A percentile compares a stretch with the other conserved stretches of the same genome.
These are phyloP conservation scores for Ascaphus truei DNA, from an alignment of 2,113 vertebrate species.

Conservation along the genomic window DNA sequence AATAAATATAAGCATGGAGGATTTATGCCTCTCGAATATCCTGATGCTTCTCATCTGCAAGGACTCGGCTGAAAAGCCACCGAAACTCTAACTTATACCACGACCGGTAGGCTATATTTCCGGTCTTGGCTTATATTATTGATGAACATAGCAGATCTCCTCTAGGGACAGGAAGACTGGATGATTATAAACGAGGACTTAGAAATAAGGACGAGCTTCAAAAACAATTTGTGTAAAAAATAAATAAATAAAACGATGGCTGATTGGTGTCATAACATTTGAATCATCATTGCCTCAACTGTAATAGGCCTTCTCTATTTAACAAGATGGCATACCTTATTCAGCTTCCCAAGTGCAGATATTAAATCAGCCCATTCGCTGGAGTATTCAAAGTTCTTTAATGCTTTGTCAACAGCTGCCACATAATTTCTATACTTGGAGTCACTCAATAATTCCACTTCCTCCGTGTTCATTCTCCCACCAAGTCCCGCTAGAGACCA, in stretches of 20 bases:
- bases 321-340: conserved; percentile 90
- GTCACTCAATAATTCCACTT: conserved; percentile 93
- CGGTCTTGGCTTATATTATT: too few species aligned
- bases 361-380: conserved; percentile 99
- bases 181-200: too few species aligned
- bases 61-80: too few species aligned
- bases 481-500: conserved; percentile 66
- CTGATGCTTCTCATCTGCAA: too few species aligned
- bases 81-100: too few species aligned
- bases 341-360: conserved; percentile 95
- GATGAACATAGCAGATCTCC: too few species aligned
- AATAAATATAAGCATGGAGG: too few species aligned
- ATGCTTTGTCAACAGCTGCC: conserved; percentile 94
- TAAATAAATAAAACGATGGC: background rate
- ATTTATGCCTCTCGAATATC: too few species aligned
- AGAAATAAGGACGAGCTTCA: background rate
- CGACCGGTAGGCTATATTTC: too few species aligned
- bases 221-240: background rate
- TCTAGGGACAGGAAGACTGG: too few species aligned
- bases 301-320: background rate
- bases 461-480: conserved; percentile 98
- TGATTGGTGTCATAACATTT: background rate
- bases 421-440: conserved; percentile 98
- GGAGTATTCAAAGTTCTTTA: conserved; percentile 98
- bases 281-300: too few species aligned